Base-by-base conservation (phyloP, 2,113 vertebrate species). In the Rutilus rutilus region DNA sequence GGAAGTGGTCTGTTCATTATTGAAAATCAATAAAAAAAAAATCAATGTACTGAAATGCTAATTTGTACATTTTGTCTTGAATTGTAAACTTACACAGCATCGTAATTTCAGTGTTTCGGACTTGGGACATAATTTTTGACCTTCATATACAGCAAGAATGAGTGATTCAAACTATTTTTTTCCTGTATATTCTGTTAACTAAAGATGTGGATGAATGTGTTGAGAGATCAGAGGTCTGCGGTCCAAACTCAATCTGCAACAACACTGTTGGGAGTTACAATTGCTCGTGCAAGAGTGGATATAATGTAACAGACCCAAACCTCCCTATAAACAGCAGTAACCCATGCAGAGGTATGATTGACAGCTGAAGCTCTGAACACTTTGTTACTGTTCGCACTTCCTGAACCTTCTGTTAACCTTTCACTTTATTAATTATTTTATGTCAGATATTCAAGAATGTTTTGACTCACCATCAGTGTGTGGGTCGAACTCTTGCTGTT, bases 191-290 rank as follows among this genome's bases (percentile, higher is more conserved):
- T 52, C 23, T 1, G 1, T 54, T 54, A 19, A 54, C 6, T 54
- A 54, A 80, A 80, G 78, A 80, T 64, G 54, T 80, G 5, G 27
- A 71, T 52, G 80, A 50, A 52, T 67, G 42, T 82, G 45, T 67
- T 23, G 77, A 60, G 77, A 60, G 42, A 12, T 5, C 36, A n/a
- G 59, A 45, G 0, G 0, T 80, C 57, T 45, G 39, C 45, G 78
- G 78, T 81, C 59, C 36, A 64, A 85, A 85, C 45, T 78, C 83
- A 62, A 67, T 67, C 83, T 85, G 83, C 19, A 85, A 33, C 52
- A 85, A 85, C 62, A 77, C 64, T 30, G 25, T 52, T 50, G 83
- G 83, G 64, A 65, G 74, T 65, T 0, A 85, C 73, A 67, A 76
- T 52, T 85, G 83, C 6, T 78, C 14, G 7, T 85, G 83, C 30